phyloP scores from a whole-genome alignment of 64 coral and sea anemone genomes.

The Dendrophyllia cribrosa region DNA sequence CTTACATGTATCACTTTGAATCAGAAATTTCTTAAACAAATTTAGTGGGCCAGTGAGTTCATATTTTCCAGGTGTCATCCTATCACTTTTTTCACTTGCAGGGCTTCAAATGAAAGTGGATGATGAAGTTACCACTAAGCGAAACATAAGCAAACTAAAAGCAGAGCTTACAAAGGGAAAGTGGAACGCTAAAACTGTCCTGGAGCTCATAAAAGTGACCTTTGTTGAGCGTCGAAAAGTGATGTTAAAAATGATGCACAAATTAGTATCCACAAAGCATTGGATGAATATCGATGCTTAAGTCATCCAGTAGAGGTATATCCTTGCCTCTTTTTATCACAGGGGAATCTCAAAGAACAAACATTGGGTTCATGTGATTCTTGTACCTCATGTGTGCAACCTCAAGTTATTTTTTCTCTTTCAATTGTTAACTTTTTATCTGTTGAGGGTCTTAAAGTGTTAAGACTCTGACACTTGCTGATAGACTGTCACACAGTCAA shows the following conservation, averaged over 20 bases:
- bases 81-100: slow-evolving; percentile 1
- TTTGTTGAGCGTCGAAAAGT: neutral
- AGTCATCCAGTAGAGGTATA: neutral
- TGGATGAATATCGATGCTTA: neutral
- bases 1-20: neutral
- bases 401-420: neutral
- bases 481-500: too few relatives aligned
- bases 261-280: neutral
- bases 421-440: too few relatives aligned
- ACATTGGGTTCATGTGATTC: neutral
- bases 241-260: neutral
- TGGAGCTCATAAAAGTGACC: neutral
- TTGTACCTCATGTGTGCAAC: neutral
- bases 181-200: neutral
- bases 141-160: neutral
- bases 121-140: neutral
- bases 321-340: neutral
- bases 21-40: neutral
- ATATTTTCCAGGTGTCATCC: neutral
- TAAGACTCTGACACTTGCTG: too few relatives aligned
- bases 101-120: neutral
- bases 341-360: too few relatives aligned
- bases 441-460: too few relatives aligned
- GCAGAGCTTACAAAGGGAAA: neutral
- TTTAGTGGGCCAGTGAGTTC: neutral